Base-by-base conservation (phyloP, 2,888 invertebrate genomes). In the Drosophila robusta region DNA sequence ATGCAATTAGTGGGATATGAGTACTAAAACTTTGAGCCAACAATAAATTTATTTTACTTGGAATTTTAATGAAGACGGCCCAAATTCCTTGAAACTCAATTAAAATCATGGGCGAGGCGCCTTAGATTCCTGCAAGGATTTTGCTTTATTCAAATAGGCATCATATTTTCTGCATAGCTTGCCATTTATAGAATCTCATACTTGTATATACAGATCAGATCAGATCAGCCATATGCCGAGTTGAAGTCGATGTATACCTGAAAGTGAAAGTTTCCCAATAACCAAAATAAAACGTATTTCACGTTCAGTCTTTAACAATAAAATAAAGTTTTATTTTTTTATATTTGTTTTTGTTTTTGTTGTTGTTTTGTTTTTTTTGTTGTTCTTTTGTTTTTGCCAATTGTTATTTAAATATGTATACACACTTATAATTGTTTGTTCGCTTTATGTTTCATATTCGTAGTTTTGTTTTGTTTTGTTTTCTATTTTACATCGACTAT, bases 251-350 rank as follows among this genome's bases (percentile, higher is more conserved):
- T 22, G 3, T 22, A 22, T 29, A 29, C 3, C 29, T 29, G 3
- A 9, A 29, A 29, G 0, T 29, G 9, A 29, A 9, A 4, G 12
- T 12, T 34, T 4, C 12, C 32, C 34, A 34, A 34, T 12, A 36
- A 14, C 1, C 7, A 9, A 26, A 39, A 18, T 50, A 1, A 67
- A 64, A 78, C 34, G 38, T 61, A 47, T 34, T 41, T 38, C 4
- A 41, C 75, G 69, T 90, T 90, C 90, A 90, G 90, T 91, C 91
- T 91, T 91, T 90, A 90, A 90, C 91, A 90, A 90, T 90, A 87
- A 78, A 90, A 85, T 82, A 87, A 87, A 75, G 73, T 82, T 87
- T 83, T 89, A 82, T 89, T 90, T 75, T 63, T 67, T 79, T 68
- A 73, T 84, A 71, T 77, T 69, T 62, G 34, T 79, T 62, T 49